Conservation (phyloP, 2,888 invertebrate genomes). For the Gonocerus acuteangulatus region DNA sequence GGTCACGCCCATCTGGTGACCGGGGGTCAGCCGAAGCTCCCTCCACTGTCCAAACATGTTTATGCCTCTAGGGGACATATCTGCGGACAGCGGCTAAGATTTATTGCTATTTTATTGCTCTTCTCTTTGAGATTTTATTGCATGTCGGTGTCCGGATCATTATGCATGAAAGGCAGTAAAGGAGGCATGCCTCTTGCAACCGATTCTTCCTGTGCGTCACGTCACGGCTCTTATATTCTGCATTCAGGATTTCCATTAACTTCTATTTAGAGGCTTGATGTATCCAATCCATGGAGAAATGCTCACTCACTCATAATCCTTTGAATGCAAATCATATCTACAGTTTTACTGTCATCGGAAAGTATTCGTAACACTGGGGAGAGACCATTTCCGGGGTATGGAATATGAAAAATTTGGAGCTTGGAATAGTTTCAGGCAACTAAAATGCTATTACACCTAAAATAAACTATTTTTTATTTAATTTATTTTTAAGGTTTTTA, state of each 20-base stretch:
- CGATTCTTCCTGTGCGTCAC: no score
- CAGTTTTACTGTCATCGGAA: no score
- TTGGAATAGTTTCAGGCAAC: no score
- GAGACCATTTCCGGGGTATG: no score
- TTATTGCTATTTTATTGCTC: constrained; percentile 19
- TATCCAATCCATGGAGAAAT: no score
- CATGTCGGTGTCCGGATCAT: not conserved
- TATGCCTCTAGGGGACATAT: constrained; percentile 12
- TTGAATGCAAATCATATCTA: no score
- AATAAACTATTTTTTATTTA: no score
- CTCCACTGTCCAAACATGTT: constrained; percentile 25
- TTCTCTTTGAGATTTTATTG: not conserved
- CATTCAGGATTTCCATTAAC: not conserved
- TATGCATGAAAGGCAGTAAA: constrained; percentile 3
- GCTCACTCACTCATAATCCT: no score
- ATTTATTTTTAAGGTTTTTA: no score
- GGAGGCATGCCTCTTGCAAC: not conserved
- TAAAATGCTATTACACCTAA: no score
- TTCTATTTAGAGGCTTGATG: not conserved
- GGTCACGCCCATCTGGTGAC: constrained; percentile 26
- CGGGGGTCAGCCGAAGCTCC: constrained; percentile 13
- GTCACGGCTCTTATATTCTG: not conserved
- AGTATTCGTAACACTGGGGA: no score
- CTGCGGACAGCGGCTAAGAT: constrained; percentile 23
- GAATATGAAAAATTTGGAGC: no score